phyloP scores from a whole-genome alignment of 1,140 invertebrate genomes.

The Anastrepha ludens region DNA sequence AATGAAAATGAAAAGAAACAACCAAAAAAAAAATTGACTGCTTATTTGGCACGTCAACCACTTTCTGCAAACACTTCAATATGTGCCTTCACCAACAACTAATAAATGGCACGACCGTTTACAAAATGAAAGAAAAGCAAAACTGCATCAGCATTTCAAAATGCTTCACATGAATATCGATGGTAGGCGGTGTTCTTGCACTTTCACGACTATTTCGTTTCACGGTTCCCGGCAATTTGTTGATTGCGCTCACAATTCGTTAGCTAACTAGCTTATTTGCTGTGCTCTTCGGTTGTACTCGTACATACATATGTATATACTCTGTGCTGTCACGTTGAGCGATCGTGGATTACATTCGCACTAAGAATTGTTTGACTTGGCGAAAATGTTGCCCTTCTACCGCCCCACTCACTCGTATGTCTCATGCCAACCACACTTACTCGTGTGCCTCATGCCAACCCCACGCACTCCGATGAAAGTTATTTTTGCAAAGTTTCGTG shows the following conservation, averaged over 20 bases:
- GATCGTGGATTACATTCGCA: neutral
- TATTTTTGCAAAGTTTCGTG: neutral
- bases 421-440: no score
- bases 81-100: neutral
- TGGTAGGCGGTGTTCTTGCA: neutral
- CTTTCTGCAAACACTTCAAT: neutral
- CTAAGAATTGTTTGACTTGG: neutral
- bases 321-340: neutral
- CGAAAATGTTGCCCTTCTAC: neutral
- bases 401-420: neutral
- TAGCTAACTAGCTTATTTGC: neutral
- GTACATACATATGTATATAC: neutral
- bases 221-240: slow-evolving; percentile 28
- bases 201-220: slow-evolving; percentile 34
- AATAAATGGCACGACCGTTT: neutral
- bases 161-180: neutral
- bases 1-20: neutral
- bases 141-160: neutral
- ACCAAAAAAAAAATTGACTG: neutral
- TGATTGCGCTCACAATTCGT: neutral
- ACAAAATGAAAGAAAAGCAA: neutral
- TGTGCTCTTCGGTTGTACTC: neutral
- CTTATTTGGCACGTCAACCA: slow-evolving; percentile 25
- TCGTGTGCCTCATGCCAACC: neutral
- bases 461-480: neutral